phyloP scores from a whole-genome alignment of 1,140 invertebrate genomes.

The Tenebrio molitor region DNA sequence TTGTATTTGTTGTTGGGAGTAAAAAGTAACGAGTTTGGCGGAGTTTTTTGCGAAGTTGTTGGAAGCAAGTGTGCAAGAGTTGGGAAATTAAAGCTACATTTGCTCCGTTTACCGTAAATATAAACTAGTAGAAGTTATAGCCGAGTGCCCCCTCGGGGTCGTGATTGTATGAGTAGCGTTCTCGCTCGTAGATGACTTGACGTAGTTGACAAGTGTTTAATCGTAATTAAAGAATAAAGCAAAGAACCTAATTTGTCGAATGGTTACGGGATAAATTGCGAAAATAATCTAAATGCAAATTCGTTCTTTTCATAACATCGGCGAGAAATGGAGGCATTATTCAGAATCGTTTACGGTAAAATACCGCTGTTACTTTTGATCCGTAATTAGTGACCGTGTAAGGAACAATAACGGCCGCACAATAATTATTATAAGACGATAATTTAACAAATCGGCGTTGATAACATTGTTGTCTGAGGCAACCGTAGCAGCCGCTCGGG shows the following conservation, averaged over 20 bases:
- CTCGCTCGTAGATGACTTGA: background rate
- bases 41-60: slow-evolving; percentile 2
- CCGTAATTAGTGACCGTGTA: slow-evolving; percentile 6
- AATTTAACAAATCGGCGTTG: slow-evolving; percentile 24
- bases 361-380: slow-evolving; percentile 1
- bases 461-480: slow-evolving; percentile 22
- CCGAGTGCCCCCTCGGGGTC: background rate
- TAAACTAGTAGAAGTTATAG: slow-evolving; percentile 6
- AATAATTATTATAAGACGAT: slow-evolving; percentile 23
- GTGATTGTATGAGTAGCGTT: slow-evolving; percentile 1
- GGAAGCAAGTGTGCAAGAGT: background rate
- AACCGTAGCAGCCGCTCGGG: slow-evolving; percentile 14
- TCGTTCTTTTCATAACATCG: slow-evolving; percentile 6
- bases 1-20: too few species aligned
- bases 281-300: slow-evolving; percentile 34
- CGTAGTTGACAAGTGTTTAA: slow-evolving; percentile 17
- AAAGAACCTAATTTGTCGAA: slow-evolving; percentile 22
- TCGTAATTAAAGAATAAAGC: slow-evolving; percentile 22
- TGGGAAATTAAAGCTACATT: background rate
- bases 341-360: background rate
- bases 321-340: background rate
- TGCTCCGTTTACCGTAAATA: background rate
- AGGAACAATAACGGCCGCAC: background rate
- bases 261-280: slow-evolving; percentile 23
- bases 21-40: background rate